Base-by-base conservation (phyloP, 2,113 vertebrate species). In the human region DNA sequence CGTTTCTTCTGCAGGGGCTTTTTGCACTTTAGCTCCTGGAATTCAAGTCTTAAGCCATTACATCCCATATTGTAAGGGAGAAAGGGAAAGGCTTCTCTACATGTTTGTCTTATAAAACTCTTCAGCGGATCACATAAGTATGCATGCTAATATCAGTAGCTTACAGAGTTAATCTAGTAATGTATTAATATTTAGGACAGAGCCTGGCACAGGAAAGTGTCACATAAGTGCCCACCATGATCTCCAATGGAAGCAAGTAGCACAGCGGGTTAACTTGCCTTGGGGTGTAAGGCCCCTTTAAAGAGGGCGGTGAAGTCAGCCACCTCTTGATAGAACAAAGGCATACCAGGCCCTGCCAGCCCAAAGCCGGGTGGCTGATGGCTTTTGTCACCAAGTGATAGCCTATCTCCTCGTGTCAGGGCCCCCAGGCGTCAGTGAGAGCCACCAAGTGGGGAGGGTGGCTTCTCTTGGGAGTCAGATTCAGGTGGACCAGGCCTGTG, bases 341-440 rank as follows among this genome's bases (percentile, higher is more conserved):
- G 87, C 55, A 52, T 52, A 18, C 76, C 17, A 16, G 88, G 59
- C 89, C 27, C 92, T 81, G 92, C 61, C 90, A 66, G 90, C 48
- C 73, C 50, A 1, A 18, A 90, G 93, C 40, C 0, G 0, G 75
- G 61, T 40, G 90, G 76, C 89, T 84, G 93, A 94, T 3, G 76
- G 75, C 10, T n/a, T 22, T 87, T 95, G 93, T 98, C 95, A 91
- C 79, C 97, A 38, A 90, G 76, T 17, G 96, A 97, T 97, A 97
- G 57, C 72, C 50, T 98, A 94, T 97, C 97, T 93, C 64, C 66
- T 80, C 5, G 0, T 93, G 97, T 96, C 97, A 94, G 85, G 87
- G 81, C 35, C 45, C 40, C 6, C 3, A 5, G 90, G 94, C 0
- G 93, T 90, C 91, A 81, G 57, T 0, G 38, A 92, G 61, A 80